phyloP scores from a whole-genome alignment of 2,888 invertebrate species.

The Mythimna ferrago region DNA sequence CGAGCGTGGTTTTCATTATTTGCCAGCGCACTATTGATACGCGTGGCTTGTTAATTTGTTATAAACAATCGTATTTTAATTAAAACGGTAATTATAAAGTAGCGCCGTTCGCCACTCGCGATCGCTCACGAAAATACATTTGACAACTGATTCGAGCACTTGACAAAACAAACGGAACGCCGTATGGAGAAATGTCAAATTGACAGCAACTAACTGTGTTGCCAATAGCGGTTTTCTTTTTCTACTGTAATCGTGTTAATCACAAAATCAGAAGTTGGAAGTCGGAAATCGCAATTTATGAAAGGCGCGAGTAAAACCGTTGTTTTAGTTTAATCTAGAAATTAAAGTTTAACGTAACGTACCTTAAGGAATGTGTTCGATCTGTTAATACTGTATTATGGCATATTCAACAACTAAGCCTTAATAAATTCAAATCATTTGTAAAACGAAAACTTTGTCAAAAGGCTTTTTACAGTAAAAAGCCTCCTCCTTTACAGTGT shows the following conservation, averaged over 20 bases:
- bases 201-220: conserved; percentile 33
- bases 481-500: no score
- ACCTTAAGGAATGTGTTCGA: no score
- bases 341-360: background rate
- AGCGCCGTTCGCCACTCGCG: conserved; percentile 53
- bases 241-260: conserved; percentile 1
- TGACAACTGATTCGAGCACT: conserved; percentile 68
- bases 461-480: no score
- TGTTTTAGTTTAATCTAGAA: background rate
- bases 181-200: conserved; percentile 53
- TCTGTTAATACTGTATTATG: no score
- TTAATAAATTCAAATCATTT: no score
- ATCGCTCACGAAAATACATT: conserved; percentile 64
- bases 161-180: conserved; percentile 58
- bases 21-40: conserved; percentile 32
- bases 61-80: conserved; percentile 57
- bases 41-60: conserved; percentile 39
- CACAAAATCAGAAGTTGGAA: background rate
- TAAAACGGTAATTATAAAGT: conserved; percentile 51
- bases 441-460: no score
- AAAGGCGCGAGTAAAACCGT: background rate
- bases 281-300: background rate
- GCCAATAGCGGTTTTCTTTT: background rate
- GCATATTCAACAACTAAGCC: no score
- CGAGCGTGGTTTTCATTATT: conserved; percentile 50